These are phyloP conservation scores for Etheostoma nigrum DNA, from an alignment of 2,797 vertebrate genomes.

Conservation along the genomic window DNA sequence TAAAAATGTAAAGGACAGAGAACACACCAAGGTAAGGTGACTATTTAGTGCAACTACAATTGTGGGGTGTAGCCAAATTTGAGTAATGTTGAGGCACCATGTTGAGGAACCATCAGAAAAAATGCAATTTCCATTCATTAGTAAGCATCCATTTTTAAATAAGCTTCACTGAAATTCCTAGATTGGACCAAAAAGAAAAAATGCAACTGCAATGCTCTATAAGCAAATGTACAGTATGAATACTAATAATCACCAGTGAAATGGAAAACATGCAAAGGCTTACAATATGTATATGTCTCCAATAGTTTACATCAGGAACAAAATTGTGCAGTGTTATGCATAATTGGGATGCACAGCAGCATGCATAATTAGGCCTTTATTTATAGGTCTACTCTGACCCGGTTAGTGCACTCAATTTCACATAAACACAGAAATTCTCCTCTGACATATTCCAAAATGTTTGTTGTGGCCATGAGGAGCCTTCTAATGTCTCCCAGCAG, in stretches of 20 bases:
- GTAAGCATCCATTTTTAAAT: slow-evolving; percentile 2
- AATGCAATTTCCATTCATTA: slow-evolving; percentile 36
- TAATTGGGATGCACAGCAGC: slow-evolving; percentile 57
- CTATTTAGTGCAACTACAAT: slow-evolving; percentile 33
- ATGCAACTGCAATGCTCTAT: neutral
- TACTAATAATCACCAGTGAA: slow-evolving; percentile 45
- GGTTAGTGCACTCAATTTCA: slow-evolving; percentile 72
- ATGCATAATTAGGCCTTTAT: slow-evolving; percentile 57
- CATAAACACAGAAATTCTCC: slow-evolving; percentile 69
- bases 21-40: slow-evolving; percentile 23
- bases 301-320: slow-evolving; percentile 46
- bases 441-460: slow-evolving; percentile 71
- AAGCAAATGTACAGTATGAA: slow-evolving; percentile 24
- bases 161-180: neutral
- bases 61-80: slow-evolving; percentile 17
- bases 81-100: slow-evolving; percentile 18
- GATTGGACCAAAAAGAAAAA: slow-evolving; percentile 21
- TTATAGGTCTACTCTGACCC: slow-evolving; percentile 61
- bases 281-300: slow-evolving; percentile 54
- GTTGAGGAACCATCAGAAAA: slow-evolving; percentile 32
- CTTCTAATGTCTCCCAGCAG: slow-evolving; percentile 66
- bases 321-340: slow-evolving; percentile 58
- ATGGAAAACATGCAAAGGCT: slow-evolving; percentile 67
- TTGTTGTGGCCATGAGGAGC: slow-evolving; percentile 65
- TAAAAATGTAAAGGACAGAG: slow-evolving; percentile 20